These are phyloP conservation scores for Stichopus horrens DNA, from an alignment of 53 echinoderm and acorn worm species.

Conservation along the genomic window DNA sequence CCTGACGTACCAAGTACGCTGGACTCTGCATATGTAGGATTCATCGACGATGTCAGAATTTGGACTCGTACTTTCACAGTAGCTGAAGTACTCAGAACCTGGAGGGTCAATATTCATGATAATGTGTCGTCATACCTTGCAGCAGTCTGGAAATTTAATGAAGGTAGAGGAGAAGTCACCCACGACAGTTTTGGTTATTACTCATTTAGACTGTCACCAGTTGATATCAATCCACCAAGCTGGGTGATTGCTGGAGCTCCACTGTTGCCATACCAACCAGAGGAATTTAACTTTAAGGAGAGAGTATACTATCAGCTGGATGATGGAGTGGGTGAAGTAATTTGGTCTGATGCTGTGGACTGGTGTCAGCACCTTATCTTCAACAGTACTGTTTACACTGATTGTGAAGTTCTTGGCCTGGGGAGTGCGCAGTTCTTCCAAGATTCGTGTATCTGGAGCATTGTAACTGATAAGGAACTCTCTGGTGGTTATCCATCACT, in stretches of 20 bases:
- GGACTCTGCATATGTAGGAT: constrained; percentile 58
- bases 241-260: constrained; percentile 69
- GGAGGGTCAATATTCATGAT: constrained; percentile 61
- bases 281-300: constrained; percentile 42
- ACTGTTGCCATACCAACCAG: constrained; percentile 31
- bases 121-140: constrained; percentile 24
- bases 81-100: constrained; percentile 61
- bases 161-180: constrained; percentile 57
- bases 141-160: constrained; percentile 82
- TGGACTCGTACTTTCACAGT: constrained; percentile 71
- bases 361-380: constrained; percentile 63
- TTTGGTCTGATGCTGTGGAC: constrained; percentile 54
- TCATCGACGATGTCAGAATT: constrained; percentile 80
- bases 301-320: constrained; percentile 59
- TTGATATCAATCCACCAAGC: constrained; percentile 46
- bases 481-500: constrained; percentile 35
- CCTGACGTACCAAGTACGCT: constrained; percentile 49
- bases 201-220: constrained; percentile 53
- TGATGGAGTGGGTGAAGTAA: constrained; percentile 32
- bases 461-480: constrained; percentile 46
- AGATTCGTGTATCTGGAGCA: constrained; percentile 70
- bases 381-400: constrained; percentile 47
- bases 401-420: constrained; percentile 63
- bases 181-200: constrained; percentile 56
- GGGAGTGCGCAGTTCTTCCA: constrained; percentile 66